Evolutionary conservation across 2,113 vertebrate genomes (phyloP).

Genomic region (Taurulus bubalis): DNA sequence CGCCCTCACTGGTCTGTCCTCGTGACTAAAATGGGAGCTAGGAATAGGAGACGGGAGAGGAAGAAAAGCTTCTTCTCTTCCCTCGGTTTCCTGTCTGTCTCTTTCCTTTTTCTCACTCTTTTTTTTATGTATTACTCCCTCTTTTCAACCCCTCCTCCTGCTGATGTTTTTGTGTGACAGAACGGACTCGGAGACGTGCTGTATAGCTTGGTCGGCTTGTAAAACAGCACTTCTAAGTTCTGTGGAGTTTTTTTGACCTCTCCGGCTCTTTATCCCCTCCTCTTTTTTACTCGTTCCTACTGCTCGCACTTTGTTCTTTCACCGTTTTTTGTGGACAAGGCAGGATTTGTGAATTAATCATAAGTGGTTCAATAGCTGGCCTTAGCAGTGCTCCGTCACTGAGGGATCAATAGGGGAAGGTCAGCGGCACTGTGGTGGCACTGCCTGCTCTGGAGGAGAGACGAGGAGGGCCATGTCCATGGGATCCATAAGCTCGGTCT

Average conservation of each 20-base stretch:
- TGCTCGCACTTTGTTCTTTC: slow-evolving; percentile 71
- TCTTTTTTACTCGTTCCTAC: slow-evolving; percentile 51
- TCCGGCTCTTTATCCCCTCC: slow-evolving; percentile 52
- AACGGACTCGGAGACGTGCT: slow-evolving; percentile 60
- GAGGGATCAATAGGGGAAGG: slow-evolving; percentile 81
- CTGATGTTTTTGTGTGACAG: slow-evolving; percentile 62
- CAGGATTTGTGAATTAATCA: slow-evolving; percentile 85
- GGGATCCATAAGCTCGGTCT: slow-evolving; percentile 80
- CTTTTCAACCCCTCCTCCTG: slow-evolving; percentile 31
- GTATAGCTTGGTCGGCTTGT: slow-evolving; percentile 72
- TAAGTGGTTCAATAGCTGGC: slow-evolving; percentile 83
- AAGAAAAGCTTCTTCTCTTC: slow-evolving; percentile 63
- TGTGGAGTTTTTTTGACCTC: slow-evolving; percentile 65
- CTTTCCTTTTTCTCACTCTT: slow-evolving; percentile 49
- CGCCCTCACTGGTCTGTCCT: slow-evolving; percentile 69
- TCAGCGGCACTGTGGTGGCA: slow-evolving; percentile 66
- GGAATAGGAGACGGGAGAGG: slow-evolving; percentile 55
- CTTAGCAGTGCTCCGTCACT: slow-evolving; percentile 76
- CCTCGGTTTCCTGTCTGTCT: slow-evolving; percentile 45
- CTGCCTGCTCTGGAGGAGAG: slow-evolving; percentile 67
- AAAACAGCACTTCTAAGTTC: slow-evolving; percentile 63
- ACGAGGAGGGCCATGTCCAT: slow-evolving; percentile 65
- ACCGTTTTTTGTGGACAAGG: slow-evolving; percentile 78
- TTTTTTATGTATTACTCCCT: slow-evolving; percentile 52
- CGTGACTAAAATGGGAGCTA: slow-evolving; percentile 73